Base-by-base conservation (phyloP, 2,888 invertebrate genomes). In the Punctoribates punctum region DNA sequence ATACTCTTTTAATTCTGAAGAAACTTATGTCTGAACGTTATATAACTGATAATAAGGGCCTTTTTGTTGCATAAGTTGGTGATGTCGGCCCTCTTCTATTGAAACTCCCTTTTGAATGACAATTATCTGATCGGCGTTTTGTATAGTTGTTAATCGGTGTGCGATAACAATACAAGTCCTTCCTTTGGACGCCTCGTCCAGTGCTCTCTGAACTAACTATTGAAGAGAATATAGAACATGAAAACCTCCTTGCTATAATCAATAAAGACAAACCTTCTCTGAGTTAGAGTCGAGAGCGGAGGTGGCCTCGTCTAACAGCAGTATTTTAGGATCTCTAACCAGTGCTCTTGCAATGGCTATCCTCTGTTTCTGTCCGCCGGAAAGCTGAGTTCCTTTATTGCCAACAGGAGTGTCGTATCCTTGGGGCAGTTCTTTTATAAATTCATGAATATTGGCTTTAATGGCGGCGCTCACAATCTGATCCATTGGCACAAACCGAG, bases 81-180 rank as follows among this genome's bases (percentile, higher is more conserved):
- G 25, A 27, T 60, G 60, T 25, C 15, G 15, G 23, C 60, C 60
- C 20, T 60, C 60, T 20, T 60, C 60, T 25, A 60, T 25, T 23
- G 25, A 27, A 60, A 60, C 60, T 27, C 60, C 60, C 27, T 29
- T 60, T 29, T 60, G 60, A n/a, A 60, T 60, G 13, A 60, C 91
- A 83, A 90, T 90, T 81, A 92, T 87, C 0, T 85, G 81, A 85
- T 94, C 92, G 0, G 92, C 91, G 83, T 91, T 90, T 81, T 90
- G 88, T 78, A 94, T 89, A 20, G 94, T 93, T n/a, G 91, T 89
- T 75, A 94, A 86, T 6, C 94, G 88, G 85, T 94, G 94, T 0
- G 94, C 94, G 80, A 94, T 93, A 65, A 92, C 91, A 57, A 94
- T 89, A 81, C 91, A 92, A 0, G 94, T 94, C 70, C 94, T 87